These are phyloP conservation scores for Ploceus nigricollis DNA, from an alignment of 2,113 vertebrate genomes.

Conservation along the genomic window DNA sequence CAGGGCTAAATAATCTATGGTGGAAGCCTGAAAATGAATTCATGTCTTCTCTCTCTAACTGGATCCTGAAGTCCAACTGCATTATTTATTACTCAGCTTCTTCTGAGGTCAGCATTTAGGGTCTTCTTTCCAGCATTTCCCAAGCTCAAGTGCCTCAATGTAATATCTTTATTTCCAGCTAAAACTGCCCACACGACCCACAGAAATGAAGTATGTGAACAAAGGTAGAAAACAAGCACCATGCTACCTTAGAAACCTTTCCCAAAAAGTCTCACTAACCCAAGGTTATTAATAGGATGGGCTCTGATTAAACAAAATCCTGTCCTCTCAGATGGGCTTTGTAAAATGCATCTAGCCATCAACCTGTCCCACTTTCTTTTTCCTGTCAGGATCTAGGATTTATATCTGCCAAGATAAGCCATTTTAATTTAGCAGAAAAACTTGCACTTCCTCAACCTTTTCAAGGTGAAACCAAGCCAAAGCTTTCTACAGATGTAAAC, in stretches of 20 bases:
- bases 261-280: neutral
- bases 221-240: neutral
- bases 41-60: neutral
- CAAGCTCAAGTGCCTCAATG: neutral
- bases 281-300: neutral
- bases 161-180: neutral
- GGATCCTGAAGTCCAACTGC: neutral
- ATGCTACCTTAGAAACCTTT: neutral
- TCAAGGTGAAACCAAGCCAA: neutral
- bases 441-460: neutral
- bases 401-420: neutral
- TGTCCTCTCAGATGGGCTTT: accelerated
- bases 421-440: neutral
- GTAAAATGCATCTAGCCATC: neutral
- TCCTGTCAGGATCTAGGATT: neutral
- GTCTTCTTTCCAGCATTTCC: neutral
- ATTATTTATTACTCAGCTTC: neutral
- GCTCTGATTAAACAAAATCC: neutral
- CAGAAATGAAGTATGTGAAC: neutral
- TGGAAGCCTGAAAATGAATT: neutral
- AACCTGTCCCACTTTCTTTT: neutral
- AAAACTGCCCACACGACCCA: neutral
- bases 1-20: neutral
- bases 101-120: neutral
- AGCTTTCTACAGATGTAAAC: neutral